Base-by-base conservation (phyloP, 2,113 vertebrate genomes). In the Todiramphus chloris region DNA sequence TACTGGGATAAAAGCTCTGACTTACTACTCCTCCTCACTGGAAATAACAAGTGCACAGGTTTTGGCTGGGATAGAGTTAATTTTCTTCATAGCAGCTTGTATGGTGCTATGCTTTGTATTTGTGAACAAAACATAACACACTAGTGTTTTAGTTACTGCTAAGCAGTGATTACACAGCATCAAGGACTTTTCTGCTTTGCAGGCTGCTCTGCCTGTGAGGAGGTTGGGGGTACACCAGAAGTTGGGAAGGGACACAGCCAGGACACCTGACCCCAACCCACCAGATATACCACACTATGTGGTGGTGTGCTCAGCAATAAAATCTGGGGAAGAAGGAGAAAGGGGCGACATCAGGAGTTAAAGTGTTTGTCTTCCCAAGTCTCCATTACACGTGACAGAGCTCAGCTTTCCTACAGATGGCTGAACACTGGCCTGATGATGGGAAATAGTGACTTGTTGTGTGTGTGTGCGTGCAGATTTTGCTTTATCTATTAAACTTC, bases 371-470 rank as follows among this genome's bases (percentile, higher is more conserved):
- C 68, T 81, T 62, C 46, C 46, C 25, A 41, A 41, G n/a, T 44
- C 27, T 58, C 50, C 6, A 3, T 20, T n/a, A 28, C 0, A 0
- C 0, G 0, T 30, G 66, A n/a, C 8, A 13, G 23, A 78, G 50
- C 58, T 16, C 14, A 14, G 43, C 21, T 72, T 24, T 51, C 50
- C 58, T 19, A 21, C 16, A 33, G 56, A 11, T 12, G 17, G 27
- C 59, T 51, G 51, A 28, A 33, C 48, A 13, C 35, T 17, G 5
- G 27, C 58, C 48, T 27, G 58, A 25, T 6, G 0, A 24, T 37
- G 23, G 18, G 35, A 64, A 51, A 8, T 1, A 8, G 31, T 5
- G 17, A 58, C 31, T 59, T 27, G 3, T 5, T 77, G 39, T 4
- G 0, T 55, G 51, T 30, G 17, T 23, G 41, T 3, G 11, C 9